These are phyloP conservation scores for Xiphophorus couchianus DNA, from an alignment of 2,113 vertebrate species.

Conservation along the genomic window DNA sequence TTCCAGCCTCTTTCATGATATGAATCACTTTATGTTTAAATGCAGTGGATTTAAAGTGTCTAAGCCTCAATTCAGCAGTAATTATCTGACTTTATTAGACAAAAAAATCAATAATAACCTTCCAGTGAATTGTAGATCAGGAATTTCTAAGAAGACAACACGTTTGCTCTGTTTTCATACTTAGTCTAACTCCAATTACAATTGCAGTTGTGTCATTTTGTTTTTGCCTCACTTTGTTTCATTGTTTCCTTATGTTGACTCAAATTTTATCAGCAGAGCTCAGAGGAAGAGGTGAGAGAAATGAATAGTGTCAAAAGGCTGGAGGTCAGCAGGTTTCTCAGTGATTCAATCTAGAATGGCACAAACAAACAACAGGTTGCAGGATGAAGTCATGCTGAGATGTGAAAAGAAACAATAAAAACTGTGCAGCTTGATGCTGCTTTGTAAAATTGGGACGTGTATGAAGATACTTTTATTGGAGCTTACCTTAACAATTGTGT, in stretches of 20 bases:
- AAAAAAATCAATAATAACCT: constrained; percentile 2
- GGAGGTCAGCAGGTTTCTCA: not conserved
- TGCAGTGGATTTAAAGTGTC: not conserved
- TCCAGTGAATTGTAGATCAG: not conserved
- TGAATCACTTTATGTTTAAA: not conserved
- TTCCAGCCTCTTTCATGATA: not conserved
- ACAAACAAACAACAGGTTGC: not conserved
- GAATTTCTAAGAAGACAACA: not conserved
- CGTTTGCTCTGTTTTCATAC: not conserved
- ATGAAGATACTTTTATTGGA: not conserved
- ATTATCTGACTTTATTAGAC: not conserved
- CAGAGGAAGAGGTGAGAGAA: not conserved
- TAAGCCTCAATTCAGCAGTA: not conserved
- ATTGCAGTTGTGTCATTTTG: not conserved
- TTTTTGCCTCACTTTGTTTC: not conserved
- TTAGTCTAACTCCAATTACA: not conserved
- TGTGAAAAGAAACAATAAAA: not conserved
- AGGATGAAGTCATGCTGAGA: not conserved
- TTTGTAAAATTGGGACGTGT: not conserved
- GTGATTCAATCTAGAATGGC: not conserved
- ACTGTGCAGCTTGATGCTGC: not conserved
- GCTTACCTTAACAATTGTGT: not conserved
- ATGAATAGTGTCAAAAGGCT: not conserved
- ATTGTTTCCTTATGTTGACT: not conserved
- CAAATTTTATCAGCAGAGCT: not conserved